These are phyloP conservation scores for Vireo altiloquus DNA, from an alignment of 2,113 vertebrate species.

Conservation along the genomic window DNA sequence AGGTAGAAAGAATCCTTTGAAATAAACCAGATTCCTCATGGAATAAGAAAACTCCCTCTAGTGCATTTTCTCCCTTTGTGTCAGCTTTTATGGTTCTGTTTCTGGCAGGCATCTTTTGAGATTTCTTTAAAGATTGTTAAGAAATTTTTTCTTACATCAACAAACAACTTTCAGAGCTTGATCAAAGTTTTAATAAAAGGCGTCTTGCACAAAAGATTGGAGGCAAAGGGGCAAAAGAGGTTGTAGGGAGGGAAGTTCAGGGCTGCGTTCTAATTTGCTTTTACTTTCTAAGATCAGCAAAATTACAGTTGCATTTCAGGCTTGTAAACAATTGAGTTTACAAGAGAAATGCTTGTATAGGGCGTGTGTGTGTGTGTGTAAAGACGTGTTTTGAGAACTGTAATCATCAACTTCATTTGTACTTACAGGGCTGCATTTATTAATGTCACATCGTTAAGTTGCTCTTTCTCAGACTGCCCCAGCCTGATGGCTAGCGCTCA, in stretches of 20 bases:
- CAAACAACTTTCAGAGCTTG: conserved; percentile 27
- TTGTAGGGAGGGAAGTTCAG: not conserved
- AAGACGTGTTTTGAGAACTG: not conserved
- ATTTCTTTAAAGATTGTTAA: conserved; percentile 50
- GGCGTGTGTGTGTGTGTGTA: not conserved
- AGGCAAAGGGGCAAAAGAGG: not conserved
- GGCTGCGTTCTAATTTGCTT: not conserved
- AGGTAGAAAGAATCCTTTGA: not conserved
- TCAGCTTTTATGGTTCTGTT: conserved; percentile 47
- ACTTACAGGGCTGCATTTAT: not conserved
- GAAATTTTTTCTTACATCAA: conserved; percentile 64
- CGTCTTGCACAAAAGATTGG: conserved; percentile 42
- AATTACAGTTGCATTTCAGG: conserved; percentile 41
- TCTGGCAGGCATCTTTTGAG: not conserved
- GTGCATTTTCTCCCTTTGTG: conserved; percentile 28
- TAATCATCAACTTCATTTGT: not conserved
- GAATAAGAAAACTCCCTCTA: conserved; percentile 13
- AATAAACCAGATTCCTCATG: conserved; percentile 45
- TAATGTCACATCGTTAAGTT: not conserved
- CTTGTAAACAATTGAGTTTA: conserved; percentile 22
- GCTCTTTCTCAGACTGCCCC: not conserved
- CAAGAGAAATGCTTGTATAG: conserved; percentile 27
- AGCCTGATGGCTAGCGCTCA: not conserved
- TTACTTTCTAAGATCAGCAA: conserved; percentile 28
- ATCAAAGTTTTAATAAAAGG: conserved; percentile 57